phyloP scores from a whole-genome alignment of 2,888 invertebrate genomes.

The Prionchulus punctatus region DNA sequence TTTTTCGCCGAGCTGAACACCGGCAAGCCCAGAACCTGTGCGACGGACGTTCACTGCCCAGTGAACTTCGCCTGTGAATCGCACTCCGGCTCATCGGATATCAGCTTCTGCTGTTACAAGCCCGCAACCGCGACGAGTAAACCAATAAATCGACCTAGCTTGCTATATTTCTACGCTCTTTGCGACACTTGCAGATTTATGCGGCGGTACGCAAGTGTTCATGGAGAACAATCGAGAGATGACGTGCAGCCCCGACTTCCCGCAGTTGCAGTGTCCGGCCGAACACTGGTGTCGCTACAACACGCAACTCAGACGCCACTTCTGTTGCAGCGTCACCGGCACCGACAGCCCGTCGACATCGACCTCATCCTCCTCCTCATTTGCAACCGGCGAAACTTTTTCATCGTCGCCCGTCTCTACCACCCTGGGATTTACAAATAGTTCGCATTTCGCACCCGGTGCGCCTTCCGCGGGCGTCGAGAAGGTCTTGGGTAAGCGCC shows the following conservation, averaged over 20 bases:
- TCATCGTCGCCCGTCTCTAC: too few relatives aligned
- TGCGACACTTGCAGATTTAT: neutral
- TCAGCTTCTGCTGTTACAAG: neutral
- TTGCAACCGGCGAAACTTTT: too few relatives aligned
- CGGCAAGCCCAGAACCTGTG: slow-evolving; percentile 1
- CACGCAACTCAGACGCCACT: neutral
- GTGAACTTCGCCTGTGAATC: neutral
- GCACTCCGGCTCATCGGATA: neutral
- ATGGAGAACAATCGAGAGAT: neutral
- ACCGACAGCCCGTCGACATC: neutral
- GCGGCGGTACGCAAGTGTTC: neutral
- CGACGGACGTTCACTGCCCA: neutral
- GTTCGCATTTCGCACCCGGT: too few relatives aligned
- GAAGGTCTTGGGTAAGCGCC: too few relatives aligned
- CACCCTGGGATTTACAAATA: too few relatives aligned
- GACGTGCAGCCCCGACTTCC: neutral
- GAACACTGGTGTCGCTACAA: neutral
- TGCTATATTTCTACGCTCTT: neutral
- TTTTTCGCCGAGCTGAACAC: neutral
- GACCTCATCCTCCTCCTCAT: too few relatives aligned
- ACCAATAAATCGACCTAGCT: neutral
- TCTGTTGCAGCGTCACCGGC: neutral
- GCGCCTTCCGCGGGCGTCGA: too few relatives aligned
- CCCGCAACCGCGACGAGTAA: neutral
- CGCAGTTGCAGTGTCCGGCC: neutral